Base-by-base conservation (phyloP, 2,888 invertebrate species). In the Pomacea canaliculata region DNA sequence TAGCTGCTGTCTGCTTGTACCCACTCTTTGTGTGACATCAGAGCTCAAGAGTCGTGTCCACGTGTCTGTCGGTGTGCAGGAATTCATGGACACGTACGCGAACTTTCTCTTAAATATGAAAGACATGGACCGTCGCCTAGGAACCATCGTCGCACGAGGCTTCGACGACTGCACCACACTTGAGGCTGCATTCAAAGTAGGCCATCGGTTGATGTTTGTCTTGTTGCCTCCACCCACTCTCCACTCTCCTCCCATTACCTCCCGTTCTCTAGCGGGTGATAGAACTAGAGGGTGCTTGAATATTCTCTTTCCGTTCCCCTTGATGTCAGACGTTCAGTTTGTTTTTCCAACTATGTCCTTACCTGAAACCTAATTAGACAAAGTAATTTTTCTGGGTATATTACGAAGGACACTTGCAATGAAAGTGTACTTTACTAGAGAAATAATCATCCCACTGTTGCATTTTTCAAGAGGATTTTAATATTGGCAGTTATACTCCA, bases 81-180 rank as follows among this genome's bases (percentile, higher is more conserved):
- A 95, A 37, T 98, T 98, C 88, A 93, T 94, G 81, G 92, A 92
- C 13, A 97, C 97, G 90, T 97, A 96, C 88, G 93, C 94, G 83
- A 93, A 93, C 71, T 98, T 98, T 91, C 94, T 95, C 91, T 93
- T 94, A 67, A 94, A 94, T 82, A 96, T 97, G 82, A 92, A 94
- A 46, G 96, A 97, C 91, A 93, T 97, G 89, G 98, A 98, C 91
- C 93, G 96, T 88, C 95, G 97, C 90, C 91, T 98, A 79, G 95
- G 97, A 0, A 95, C 97, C 2, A 96, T 97, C 84, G 93, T 97
- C 79, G 96, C 96, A 80, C 96, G 96, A 90, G 97, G 96, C 2
- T 97, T 97, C 89, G 97, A 97, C 90, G 97, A 97, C 90, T 96
- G 97, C 87, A 94, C 94, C 75, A 96, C 96, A 89, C 93, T 97